Evolutionary conservation across 2,888 invertebrate species (phyloP), one percentile per base, ranked within the genome.

Genomic region (Sepioteuthis lessoniana): DNA sequence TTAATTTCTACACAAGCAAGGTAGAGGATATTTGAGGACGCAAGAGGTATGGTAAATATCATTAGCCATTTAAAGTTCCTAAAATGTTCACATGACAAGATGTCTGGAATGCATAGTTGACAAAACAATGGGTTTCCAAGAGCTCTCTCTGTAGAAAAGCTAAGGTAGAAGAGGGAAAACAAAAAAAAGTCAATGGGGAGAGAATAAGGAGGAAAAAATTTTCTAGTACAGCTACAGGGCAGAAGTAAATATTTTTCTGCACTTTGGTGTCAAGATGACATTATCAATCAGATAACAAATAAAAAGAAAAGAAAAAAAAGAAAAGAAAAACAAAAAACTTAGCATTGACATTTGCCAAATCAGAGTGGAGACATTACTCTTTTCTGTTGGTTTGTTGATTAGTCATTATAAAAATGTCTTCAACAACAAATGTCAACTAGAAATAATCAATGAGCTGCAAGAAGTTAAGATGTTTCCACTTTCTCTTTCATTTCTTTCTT

Each of bases 401-500:
- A 76, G 76, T n/a, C 10, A n/a, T n/a, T n/a, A 76, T 10, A 76
- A 76, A 76, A 76, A 76, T n/a, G n/a, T n/a, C n/a, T 76, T 76
- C 76, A 76, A 76, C 76, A 76, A 76, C n/a, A 16, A 76, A 55
- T 55, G 55, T 55, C 55, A 55, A 55, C 25, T 55, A 25, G 55
- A 21, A 55, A 55, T 55, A 55, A 76, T 76, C 76, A 76, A 76
- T 76, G 76, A 76, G 76, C 91, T 42, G 91, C 91, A 38, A 91
- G 42, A 91, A 91, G 38, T 91, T 91, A 91, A 91, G 91, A 91
- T 91, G 46, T 28, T 42, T 91, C 76, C 76, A n/a, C 76, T 35
- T 76, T 76, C 76, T 76, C 76, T 76, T 76, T 76, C n/a, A 76
- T n/a, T n/a, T 31, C 46, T 92, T n/a, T 92, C 91, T 92, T 46